A percentile compares a stretch with the other conserved stretches of the same genome.
These are phyloP conservation scores for Phrynocephalus vlangalii DNA, from an alignment of 2,797 vertebrate genomes.

Conservation along the genomic window DNA sequence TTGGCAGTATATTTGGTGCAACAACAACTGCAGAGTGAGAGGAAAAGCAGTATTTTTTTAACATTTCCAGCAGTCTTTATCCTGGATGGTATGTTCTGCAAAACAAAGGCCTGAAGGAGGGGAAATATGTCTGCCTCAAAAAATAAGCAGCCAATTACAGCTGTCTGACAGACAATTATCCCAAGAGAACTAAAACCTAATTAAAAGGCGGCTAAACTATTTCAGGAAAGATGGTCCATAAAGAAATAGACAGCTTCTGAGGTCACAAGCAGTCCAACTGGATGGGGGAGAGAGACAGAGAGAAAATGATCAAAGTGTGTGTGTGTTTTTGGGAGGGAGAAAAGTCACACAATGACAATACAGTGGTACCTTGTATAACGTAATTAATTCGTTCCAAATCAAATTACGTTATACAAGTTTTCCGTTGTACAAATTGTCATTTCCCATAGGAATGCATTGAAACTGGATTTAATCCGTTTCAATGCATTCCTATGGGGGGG, in stretches of 20 bases:
- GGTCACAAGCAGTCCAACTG: fast-evolving
- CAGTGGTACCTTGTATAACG: no score
- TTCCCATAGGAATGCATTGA: no score
- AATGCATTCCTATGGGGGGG: no score
- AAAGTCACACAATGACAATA: not conserved
- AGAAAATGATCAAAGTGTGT: not conserved
- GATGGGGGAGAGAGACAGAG: not conserved
- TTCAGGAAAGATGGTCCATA: conserved; percentile 18
- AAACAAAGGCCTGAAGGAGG: not conserved
- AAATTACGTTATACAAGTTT: no score
- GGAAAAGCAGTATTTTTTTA: not conserved
- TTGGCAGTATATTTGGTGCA: not conserved
- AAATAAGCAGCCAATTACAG: conserved; percentile 36
- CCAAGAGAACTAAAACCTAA: conserved; percentile 21
- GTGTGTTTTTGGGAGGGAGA: not conserved
- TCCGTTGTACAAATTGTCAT: no score
- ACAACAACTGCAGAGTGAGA: not conserved
- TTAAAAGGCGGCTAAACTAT: conserved; percentile 49
- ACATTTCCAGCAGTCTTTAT: conserved; percentile 1
- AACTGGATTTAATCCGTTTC: no score
- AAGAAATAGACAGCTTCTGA: conserved; percentile 22
- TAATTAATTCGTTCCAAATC: no score
- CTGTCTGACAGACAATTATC: conserved; percentile 7
- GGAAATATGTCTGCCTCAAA: conserved; percentile 17
- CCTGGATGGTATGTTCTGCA: not conserved